Evolutionary conservation across 1,140 invertebrate species (phyloP), one percentile per base, ranked within the genome.

Genomic region (Calycopis cecrops): DNA sequence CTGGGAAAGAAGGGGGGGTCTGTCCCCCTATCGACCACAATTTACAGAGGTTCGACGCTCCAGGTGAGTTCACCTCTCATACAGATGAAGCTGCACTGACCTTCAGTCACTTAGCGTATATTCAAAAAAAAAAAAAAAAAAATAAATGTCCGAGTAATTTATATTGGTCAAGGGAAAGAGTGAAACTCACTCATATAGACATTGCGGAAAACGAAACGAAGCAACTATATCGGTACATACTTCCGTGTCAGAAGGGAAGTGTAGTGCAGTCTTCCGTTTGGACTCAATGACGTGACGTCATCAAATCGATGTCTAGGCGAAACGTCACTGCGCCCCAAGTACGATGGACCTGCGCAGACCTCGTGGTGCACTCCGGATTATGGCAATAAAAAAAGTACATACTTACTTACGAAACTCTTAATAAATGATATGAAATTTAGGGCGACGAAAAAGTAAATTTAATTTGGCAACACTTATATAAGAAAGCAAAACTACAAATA

Each of bases 251-350:
- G 63, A 63, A 64, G 57, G 62, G 64, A 69, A 73, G 66, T 63
- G 48, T 38, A 52, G 61, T 59, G 52, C 51, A 57, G 55, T 65
- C 63, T 67, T 71, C 60, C 60, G 62, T 57, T 59, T 53, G 51
- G 60, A 55, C 62, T 85, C 71, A 83, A 80, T 83, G 78, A 65
- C 51, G 65, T 85, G 81, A 85, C 81, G 81, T 85, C 81, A 85
- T 69, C 14, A 57, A 81, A 85, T 85, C 66, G 79, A 83, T 79
- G 68, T 56, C 35, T 33, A 62, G 21, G 35, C 33, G 48, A 47
- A 59, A 57, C 66, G 75, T 72, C 76, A 74, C 56, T 74, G 71
- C 52, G 65, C 67, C 52, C 59, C 60, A 63, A 50, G 53, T 53
- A 55, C 56, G 57, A 47, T 57, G 52, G 40, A 62, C 49, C 16